phyloP scores from a whole-genome alignment of 1,140 invertebrate species.

The Cydia amplana region DNA sequence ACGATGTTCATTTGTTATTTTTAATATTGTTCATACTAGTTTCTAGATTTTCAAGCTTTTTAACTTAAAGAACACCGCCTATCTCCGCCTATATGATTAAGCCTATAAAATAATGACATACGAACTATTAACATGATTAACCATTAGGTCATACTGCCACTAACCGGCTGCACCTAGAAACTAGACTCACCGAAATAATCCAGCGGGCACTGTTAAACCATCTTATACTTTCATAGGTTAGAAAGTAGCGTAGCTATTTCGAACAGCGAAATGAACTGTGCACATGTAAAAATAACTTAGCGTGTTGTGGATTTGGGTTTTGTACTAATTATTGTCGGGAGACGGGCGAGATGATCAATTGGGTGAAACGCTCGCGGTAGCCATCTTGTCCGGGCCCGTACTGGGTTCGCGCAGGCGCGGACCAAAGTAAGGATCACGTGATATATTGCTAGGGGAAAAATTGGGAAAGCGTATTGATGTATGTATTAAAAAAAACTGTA shows the following conservation, averaged over 20 bases:
- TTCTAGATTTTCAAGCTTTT: background rate
- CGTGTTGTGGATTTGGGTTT: conserved; percentile 35
- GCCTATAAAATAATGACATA: background rate
- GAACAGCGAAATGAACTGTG: background rate
- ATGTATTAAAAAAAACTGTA: background rate
- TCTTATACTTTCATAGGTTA: conserved; percentile 12
- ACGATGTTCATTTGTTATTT: background rate
- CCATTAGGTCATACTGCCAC: background rate
- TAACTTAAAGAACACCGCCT: background rate
- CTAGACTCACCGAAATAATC: conserved; percentile 1
- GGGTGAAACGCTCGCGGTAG: conserved; percentile 48
- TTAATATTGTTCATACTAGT: background rate
- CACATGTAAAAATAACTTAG: conserved; percentile 34
- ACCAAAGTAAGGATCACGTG: conserved; percentile 36
- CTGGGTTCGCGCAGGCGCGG: conserved; percentile 51
- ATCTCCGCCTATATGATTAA: background rate
- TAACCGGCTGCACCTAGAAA: background rate
- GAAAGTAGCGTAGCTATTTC: background rate
- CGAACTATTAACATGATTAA: background rate
- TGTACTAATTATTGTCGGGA: conserved; percentile 36
- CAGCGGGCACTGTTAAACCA: background rate
- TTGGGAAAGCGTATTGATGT: background rate
- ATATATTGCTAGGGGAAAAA: conserved; percentile 13
- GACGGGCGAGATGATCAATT: conserved; percentile 57
- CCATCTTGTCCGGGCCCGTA: conserved; percentile 54